Evolutionary conservation across 2,113 vertebrate genomes (phyloP).

Genomic region (Cololabis saira): DNA sequence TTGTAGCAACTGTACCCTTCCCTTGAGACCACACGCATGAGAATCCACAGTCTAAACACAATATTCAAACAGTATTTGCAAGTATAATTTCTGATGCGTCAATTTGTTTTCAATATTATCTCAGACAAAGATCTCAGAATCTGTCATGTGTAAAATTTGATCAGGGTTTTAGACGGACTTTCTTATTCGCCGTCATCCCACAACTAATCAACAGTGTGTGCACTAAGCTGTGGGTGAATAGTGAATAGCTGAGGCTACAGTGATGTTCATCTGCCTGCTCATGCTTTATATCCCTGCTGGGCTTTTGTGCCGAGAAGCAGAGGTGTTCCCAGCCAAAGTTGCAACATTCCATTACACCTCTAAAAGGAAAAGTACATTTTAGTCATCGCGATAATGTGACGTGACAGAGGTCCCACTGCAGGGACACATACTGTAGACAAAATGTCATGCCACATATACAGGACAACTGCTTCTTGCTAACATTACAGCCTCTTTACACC

Average conservation of each 20-base stretch:
- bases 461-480: neutral
- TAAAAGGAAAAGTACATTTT: neutral
- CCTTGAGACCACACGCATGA: too few species aligned
- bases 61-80: too few species aligned
- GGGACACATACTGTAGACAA: constrained; percentile 1
- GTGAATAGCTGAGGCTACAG: neutral
- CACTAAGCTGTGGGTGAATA: neutral
- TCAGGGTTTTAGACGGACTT: too few species aligned
- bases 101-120: too few species aligned
- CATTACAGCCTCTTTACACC: constrained; percentile 28
- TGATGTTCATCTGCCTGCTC: neutral
- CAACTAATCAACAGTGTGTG: neutral
- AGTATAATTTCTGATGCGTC: too few species aligned
- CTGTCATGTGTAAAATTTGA: too few species aligned
- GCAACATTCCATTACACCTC: neutral
- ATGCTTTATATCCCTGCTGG: neutral
- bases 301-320: neutral
- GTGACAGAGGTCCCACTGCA: neutral
- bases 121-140: too few species aligned
- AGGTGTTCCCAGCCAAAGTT: neutral
- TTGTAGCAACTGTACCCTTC: too few species aligned
- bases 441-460: neutral
- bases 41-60: too few species aligned
- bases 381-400: neutral
- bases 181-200: too few species aligned